Base-by-base conservation (phyloP, 2,113 vertebrate genomes). In the Etheostoma spectabile region DNA sequence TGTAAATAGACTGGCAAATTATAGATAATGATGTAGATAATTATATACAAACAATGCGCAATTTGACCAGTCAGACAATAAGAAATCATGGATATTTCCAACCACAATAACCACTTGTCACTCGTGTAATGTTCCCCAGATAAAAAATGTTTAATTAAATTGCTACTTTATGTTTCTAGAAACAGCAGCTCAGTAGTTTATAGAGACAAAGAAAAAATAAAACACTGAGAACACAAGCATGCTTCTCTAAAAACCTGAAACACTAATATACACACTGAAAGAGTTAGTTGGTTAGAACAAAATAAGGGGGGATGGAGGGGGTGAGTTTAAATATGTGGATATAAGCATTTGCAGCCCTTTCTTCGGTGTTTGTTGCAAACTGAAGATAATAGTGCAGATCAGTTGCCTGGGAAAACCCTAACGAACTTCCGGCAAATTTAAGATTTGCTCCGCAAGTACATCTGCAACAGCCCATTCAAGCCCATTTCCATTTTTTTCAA, bases 21-120 rank as follows among this genome's bases (percentile, higher is more conserved):
- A 51, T 30, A 68, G 63, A 78, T 69, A 69, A 66, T 72, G 33
- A 83, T 70, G 59, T 38, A 27, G 38, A 68, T 61, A 69, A 69
- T 82, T 70, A 61, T 27, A 60, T 21, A 27, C 33, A 61, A 72
- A 61, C 13, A 45, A 67, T 33, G 27, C 64, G 18, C 33, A 67
- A 57, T 66, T 72, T 56, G 35, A 22, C 30, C 49, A 64, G 38
- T 51, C 65, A 70, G 38, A 81, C 45, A 61, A 74, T 22, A 74
- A 11, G 33, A 74, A 73, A 73, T 49, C 51, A 19, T 14, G 24
- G 22, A 33, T 72, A 56, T 35, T 72, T 72, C 21, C 15, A 56
- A 65, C 38, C 24, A 64, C 10, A 64, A 59, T 46, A 79, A 79
- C 60, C n/a, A 67, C 48, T 79, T 45, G 22, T 61, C 15, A 52